Base-by-base conservation (phyloP, 2,797 vertebrate genomes). In the Cygnus olor region DNA sequence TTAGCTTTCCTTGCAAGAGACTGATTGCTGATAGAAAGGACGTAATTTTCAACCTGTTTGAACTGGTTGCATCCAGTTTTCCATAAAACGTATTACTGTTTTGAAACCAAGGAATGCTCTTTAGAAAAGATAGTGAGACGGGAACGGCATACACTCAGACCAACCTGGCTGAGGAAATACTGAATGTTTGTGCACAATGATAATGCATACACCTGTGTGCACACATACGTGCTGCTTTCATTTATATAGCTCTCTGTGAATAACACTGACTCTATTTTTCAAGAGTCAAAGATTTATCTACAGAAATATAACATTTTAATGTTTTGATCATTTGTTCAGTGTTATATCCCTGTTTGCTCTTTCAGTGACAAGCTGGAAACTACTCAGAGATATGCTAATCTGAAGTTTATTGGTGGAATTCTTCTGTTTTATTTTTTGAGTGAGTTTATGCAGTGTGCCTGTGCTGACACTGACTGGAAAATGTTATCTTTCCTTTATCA, bases 21-120 rank as follows among this genome's bases (percentile, higher is more conserved):
- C 92, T 76, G 95, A 96, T 85, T 66, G 83, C 95, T 70, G 96
- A 96, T 94, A 97, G 84, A 90, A 82, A 79, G 63, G 40, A 80
- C 68, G 66, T 83, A 89, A 85, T 96, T 96, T 83, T 87, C 4
- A 7, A 28, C 80, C 83, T 84, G 88, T 71, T 94, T 85, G 20
- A 80, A 57, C 95, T 49, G 73, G 96, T 34, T 92, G n/a, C 27
- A 86, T 58, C 86, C 34, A 79, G 95, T 89, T 91, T 79, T 56
- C 49, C 38, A 30, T 57, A 88, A 94, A 94, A 73, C 40, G 11
- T 58, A 51, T 92, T 89, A 38, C 70, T 91, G 51, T 88, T 94
- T 79, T 73, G 60, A 94, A 85, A 80, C 47, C 34, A 79, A 84
- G 53, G 89, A 93, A 95, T 94, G 82, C 61, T 95, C 71, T 88